Percentiles rank a stretch among this genome's conserved stretches.
These are phyloP conservation scores for Eupithecia exiguata DNA, from an alignment of 2,888 invertebrate genomes.

Conservation along the genomic window DNA sequence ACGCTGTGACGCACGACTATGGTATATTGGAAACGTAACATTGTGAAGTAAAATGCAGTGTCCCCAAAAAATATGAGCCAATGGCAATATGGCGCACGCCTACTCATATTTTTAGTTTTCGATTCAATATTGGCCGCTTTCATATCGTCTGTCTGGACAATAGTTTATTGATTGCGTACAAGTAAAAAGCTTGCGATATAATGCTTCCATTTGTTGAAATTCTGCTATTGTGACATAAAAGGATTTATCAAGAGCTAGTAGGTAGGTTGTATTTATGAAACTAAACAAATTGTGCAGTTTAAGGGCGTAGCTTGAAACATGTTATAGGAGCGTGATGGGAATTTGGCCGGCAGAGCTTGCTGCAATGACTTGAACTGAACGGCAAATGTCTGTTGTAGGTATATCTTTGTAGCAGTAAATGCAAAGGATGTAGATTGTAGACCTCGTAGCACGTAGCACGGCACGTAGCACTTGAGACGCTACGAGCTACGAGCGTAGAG, in stretches of 20 bases:
- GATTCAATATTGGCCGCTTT: conserved; percentile 32
- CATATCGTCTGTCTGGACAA: conserved; percentile 33
- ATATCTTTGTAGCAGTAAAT: conserved; percentile 33
- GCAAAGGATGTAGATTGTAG: conserved; percentile 31
- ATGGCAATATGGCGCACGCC: conserved; percentile 29
- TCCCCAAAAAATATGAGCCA: conserved; percentile 30
- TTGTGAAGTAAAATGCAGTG: conserved; percentile 41
- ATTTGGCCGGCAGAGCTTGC: conserved; percentile 33
- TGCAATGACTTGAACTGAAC: conserved; percentile 25
- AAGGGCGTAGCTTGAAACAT: conserved; percentile 43
- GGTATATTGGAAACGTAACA: conserved; percentile 43
- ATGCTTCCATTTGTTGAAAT: conserved; percentile 29
- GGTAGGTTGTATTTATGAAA: conserved; percentile 35
- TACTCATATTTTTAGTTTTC: conserved; percentile 33
- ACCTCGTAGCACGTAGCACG: conserved; percentile 36
- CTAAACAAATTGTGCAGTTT: conserved; percentile 50
- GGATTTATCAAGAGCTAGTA: conserved; percentile 10
- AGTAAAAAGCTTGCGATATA: conserved; percentile 22
- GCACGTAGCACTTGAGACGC: conserved; percentile 41
- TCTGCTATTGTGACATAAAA: conserved; percentile 26
- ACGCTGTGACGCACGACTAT: conserved; percentile 50
- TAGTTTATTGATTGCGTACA: conserved; percentile 31
- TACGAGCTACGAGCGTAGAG: conserved; percentile 52
- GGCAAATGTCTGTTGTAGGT: conserved; percentile 24
- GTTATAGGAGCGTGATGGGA: conserved; percentile 39